A percentile compares a stretch with the other conserved stretches of the same genome.
phyloP scores from a whole-genome alignment of 2,888 invertebrate genomes.

The Alentia gelatinosa region DNA sequence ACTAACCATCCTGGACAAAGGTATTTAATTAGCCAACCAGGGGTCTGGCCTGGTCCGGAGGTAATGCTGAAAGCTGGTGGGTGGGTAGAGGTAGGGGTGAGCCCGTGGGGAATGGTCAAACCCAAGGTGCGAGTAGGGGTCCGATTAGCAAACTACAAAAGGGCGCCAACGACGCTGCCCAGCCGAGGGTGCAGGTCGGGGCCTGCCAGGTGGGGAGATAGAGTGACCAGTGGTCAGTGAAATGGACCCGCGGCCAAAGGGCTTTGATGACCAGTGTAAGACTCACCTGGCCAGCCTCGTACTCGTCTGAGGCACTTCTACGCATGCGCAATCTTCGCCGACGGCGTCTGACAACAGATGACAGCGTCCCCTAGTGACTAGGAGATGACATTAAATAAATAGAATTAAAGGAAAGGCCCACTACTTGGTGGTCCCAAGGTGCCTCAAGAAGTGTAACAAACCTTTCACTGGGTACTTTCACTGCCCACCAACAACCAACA shows the following conservation, averaged over 20 bases:
- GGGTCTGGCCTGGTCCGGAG: not conserved
- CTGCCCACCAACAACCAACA: not conserved
- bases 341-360: not conserved
- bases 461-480: not conserved
- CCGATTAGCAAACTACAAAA: not conserved
- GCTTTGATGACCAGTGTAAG: not conserved
- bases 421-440: not conserved
- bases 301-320: not conserved
- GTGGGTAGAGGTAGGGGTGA: too few species aligned
- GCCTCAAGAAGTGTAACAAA: too few species aligned
- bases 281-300: not conserved
- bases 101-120: too few species aligned
- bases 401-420: not conserved
- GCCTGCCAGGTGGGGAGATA: not conserved
- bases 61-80: not conserved
- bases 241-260: not conserved
- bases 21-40: not conserved
- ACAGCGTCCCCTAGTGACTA: not conserved
- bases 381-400: not conserved
- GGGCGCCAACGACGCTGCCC: not conserved
- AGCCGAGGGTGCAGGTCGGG: not conserved
- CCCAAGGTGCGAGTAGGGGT: not conserved
- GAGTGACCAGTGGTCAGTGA: not conserved
- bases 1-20: not conserved
- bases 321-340: not conserved